These are phyloP conservation scores for Caenorhabditis imperialis DNA, from an alignment of 2,888 invertebrate genomes.

Conservation along the genomic window DNA sequence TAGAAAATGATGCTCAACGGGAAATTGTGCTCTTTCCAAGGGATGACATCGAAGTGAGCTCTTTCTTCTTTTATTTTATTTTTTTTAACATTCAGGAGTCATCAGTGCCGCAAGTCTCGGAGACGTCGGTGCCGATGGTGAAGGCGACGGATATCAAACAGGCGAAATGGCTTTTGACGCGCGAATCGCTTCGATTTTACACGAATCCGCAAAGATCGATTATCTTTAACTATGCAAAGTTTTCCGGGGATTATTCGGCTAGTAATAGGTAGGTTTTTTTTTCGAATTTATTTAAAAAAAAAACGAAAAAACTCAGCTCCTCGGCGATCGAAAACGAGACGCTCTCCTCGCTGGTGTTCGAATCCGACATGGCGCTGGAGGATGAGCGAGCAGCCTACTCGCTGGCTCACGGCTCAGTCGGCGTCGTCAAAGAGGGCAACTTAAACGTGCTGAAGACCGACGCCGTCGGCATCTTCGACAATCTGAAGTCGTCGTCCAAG, in stretches of 20 bases:
- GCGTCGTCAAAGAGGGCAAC: slow-evolving; percentile 58
- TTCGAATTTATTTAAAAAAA: neutral
- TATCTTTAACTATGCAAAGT: slow-evolving; percentile 91
- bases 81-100: slow-evolving; percentile 45
- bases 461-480: slow-evolving; percentile 66
- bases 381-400: slow-evolving; percentile 66
- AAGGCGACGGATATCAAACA: slow-evolving; percentile 60
- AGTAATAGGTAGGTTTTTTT: slow-evolving; percentile 33
- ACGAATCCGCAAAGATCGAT: slow-evolving; percentile 86
- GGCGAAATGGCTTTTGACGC: slow-evolving; percentile 72
- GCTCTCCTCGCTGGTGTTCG: slow-evolving; percentile 69
- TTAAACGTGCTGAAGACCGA: slow-evolving; percentile 69
- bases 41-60: slow-evolving; percentile 73
- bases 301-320: no score
- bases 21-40: slow-evolving; percentile 75
- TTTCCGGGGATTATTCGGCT: slow-evolving; percentile 86
- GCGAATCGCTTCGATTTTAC: slow-evolving; percentile 69
- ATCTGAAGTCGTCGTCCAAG: slow-evolving; percentile 71
- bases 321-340: slow-evolving; percentile 62
- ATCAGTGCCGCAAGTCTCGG: slow-evolving; percentile 49
- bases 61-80: neutral
- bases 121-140: slow-evolving; percentile 66
- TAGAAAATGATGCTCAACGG: slow-evolving; percentile 75
- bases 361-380: slow-evolving; percentile 72
- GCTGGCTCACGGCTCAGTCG: slow-evolving; percentile 25